These are phyloP conservation scores for Stictonetta naevosa DNA, from an alignment of 2,113 vertebrate species.

Conservation along the genomic window DNA sequence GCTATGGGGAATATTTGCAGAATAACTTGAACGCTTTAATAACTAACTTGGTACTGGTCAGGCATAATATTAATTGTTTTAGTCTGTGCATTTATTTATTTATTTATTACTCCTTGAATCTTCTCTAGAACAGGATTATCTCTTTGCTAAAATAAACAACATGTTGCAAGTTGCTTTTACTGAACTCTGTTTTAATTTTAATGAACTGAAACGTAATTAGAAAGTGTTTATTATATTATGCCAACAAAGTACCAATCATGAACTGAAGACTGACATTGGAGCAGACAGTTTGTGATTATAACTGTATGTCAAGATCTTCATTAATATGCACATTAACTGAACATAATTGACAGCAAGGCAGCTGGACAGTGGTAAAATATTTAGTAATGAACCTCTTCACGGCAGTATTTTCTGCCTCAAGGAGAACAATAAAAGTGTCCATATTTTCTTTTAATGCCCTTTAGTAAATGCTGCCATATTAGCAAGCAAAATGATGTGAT, in stretches of 20 bases:
- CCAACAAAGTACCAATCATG: conserved; percentile 40
- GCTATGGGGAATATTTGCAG: neutral
- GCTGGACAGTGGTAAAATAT: conserved; percentile 51
- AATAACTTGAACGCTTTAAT: neutral
- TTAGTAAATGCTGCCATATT: conserved; percentile 5
- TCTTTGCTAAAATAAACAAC: neutral
- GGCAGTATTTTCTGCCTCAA: conserved; percentile 26
- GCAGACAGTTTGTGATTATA: conserved; percentile 52
- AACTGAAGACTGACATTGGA: conserved; percentile 48
- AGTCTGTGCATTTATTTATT: neutral
- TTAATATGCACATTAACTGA: conserved; percentile 63
- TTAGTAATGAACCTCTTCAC: conserved; percentile 28
- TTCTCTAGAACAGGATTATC: neutral
- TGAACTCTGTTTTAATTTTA: conserved; percentile 34
- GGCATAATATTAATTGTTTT: neutral
- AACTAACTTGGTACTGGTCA: neutral
- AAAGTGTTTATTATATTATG: conserved; percentile 31
- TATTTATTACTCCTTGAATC: neutral
- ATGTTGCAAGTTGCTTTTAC: neutral
- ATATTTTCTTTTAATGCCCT: conserved; percentile 25
- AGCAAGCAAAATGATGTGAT: conserved; percentile 6
- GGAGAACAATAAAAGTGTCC: conserved; percentile 29
- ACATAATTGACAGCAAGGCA: conserved; percentile 64
- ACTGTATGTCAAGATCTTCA: conserved; percentile 54
- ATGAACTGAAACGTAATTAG: conserved; percentile 3